Evolutionary conservation across 2,888 invertebrate species (phyloP).

Genomic region (Pammene fasciana): DNA sequence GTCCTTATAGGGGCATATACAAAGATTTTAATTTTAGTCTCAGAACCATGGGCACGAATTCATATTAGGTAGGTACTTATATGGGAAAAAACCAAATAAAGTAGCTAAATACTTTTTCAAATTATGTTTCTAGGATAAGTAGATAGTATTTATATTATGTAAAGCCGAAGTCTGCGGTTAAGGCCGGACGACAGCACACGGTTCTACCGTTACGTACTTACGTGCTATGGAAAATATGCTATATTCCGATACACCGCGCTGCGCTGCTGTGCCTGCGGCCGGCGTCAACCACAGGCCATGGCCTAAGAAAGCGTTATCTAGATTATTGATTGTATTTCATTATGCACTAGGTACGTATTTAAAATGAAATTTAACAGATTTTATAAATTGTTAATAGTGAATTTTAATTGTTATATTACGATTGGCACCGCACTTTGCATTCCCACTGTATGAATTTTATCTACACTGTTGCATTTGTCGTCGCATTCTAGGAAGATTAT

Average conservation of each 20-base stretch:
- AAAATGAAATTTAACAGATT: constrained; percentile 37
- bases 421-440: constrained; percentile 76
- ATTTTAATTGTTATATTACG: constrained; percentile 35
- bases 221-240: too few relatives aligned
- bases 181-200: too few relatives aligned
- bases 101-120: background rate
- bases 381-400: constrained; percentile 38
- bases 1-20: background rate
- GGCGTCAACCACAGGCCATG: too few relatives aligned
- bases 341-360: constrained; percentile 31
- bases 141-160: constrained; percentile 25
- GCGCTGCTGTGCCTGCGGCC: too few relatives aligned
- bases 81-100: background rate
- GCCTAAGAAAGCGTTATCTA: constrained; percentile 21
- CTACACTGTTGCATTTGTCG: constrained; percentile 74
- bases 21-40: constrained; percentile 18
- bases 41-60: constrained; percentile 1
- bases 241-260: too few relatives aligned
- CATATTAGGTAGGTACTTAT: background rate
- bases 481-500: constrained; percentile 61
- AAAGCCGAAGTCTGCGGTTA: background rate
- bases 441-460: constrained; percentile 68
- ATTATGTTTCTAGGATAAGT: constrained; percentile 36
- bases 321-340: constrained; percentile 18
- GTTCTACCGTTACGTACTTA: too few relatives aligned